A percentile compares a stretch with the other conserved stretches of the same genome.
phyloP scores from a whole-genome alignment of 2,888 invertebrate species.

The Ochlodes sylvanus region DNA sequence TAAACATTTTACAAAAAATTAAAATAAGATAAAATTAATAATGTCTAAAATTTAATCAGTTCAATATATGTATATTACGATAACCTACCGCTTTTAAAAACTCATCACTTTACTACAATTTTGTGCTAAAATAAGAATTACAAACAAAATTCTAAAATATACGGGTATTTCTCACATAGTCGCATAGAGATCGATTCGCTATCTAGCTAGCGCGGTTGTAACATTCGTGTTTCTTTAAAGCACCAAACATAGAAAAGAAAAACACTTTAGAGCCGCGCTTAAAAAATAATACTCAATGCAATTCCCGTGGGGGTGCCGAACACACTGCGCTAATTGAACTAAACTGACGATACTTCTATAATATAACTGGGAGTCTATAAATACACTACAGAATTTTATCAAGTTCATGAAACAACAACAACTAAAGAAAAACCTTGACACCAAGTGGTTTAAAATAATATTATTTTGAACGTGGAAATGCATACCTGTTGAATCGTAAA shows the following conservation, averaged over 20 bases:
- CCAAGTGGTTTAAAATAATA: neutral
- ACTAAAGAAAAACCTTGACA: neutral
- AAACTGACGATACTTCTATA: neutral
- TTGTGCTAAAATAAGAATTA: constrained; percentile 21
- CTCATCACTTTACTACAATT: neutral
- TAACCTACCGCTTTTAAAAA: neutral
- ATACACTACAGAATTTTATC: neutral
- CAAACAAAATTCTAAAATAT: neutral
- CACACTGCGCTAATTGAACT: constrained; percentile 1
- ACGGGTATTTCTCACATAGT: constrained; percentile 1
- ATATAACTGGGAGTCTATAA: neutral
- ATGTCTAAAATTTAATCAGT: constrained; percentile 18
- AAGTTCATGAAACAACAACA: neutral
- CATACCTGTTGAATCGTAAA: neutral
- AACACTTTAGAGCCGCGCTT: neutral
- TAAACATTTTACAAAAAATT: constrained; percentile 6
- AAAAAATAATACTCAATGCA: neutral
- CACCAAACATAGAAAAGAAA: constrained; percentile 21
- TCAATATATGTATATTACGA: neutral
- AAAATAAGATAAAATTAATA: constrained; percentile 5
- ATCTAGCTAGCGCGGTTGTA: constrained; percentile 1
- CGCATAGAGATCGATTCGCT: constrained; percentile 9
- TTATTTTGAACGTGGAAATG: neutral
- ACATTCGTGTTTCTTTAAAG: neutral
- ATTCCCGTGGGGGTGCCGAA: neutral